Conservation (phyloP, 2,797 vertebrate genomes). For the Sphenodon punctatus region DNA sequence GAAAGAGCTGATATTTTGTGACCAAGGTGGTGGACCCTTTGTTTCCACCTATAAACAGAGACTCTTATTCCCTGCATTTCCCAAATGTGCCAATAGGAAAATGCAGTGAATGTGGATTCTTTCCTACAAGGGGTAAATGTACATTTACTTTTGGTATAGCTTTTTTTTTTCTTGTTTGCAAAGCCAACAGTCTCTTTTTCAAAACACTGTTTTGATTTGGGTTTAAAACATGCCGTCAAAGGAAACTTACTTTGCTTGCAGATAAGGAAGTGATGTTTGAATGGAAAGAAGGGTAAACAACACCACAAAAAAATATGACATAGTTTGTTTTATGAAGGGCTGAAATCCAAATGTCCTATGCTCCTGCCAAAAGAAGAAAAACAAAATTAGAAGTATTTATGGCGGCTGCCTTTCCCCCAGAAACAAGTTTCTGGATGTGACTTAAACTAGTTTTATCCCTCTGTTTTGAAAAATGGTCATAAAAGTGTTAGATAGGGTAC, state of each 20-base stretch:
- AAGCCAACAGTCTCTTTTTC: not conserved
- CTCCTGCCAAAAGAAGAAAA: not conserved
- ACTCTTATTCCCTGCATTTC: no score
- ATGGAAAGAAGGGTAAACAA: not conserved
- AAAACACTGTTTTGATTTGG: not conserved
- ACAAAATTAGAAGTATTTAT: not conserved
- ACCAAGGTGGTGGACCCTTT: no score
- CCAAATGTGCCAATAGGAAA: no score
- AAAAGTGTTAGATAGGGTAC: not conserved
- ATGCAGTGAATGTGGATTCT: no score
- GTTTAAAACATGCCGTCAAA: not conserved
- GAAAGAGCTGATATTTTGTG: no score
- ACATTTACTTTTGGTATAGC: not conserved
- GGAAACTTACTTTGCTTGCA: not conserved
- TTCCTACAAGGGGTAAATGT: no score
- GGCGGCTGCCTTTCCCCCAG: not conserved
- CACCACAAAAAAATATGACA: accelerated
- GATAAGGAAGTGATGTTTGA: not conserved
- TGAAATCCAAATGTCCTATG: not conserved
- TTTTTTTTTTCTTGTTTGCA: not conserved
- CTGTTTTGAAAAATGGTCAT: not conserved
- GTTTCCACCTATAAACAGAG: no score
- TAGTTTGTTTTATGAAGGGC: not conserved
- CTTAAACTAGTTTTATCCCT: not conserved
- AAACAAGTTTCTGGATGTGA: not conserved